Evolutionary conservation across 2,888 invertebrate genomes (phyloP).

Genomic region (Phyllotreta cruciferae): DNA sequence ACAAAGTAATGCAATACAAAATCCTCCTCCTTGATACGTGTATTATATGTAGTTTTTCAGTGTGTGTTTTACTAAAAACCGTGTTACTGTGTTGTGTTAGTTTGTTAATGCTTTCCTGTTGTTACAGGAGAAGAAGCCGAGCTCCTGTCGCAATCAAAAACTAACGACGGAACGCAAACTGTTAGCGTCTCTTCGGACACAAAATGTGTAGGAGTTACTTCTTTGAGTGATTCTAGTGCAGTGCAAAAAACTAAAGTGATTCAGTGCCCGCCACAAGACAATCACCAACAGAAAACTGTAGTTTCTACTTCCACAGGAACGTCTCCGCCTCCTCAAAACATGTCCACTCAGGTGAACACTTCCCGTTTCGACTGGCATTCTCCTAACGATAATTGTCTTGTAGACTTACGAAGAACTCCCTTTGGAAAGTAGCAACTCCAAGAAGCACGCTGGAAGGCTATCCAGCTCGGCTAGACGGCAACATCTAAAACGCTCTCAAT

Average conservation of each 20-base stretch:
- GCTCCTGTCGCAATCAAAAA: constrained; percentile 33
- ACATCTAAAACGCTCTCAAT: constrained; percentile 55
- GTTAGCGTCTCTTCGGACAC: constrained; percentile 38
- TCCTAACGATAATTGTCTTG: background rate
- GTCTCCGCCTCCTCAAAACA: constrained; percentile 86
- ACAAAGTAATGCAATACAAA: constrained; percentile 37
- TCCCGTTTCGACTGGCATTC: background rate
- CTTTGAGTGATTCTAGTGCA: constrained; percentile 40
- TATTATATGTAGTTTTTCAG: constrained; percentile 42
- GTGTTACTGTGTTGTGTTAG: constrained; percentile 37
- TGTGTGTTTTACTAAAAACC: constrained; percentile 45
- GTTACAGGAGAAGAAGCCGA: constrained; percentile 52
- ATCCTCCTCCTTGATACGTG: constrained; percentile 38
- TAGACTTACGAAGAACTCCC: constrained; percentile 65
- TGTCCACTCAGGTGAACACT: constrained; percentile 74
- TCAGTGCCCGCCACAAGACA: constrained; percentile 35
- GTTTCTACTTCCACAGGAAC: constrained; percentile 73
- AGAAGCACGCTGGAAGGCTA: constrained; percentile 39
- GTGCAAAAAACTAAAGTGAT: constrained; percentile 26
- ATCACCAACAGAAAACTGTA: constrained; percentile 37
- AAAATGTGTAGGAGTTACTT: constrained; percentile 31
- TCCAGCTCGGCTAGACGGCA: constrained; percentile 20
- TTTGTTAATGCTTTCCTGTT: constrained; percentile 47
- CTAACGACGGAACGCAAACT: constrained; percentile 35
- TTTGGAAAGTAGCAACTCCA: constrained; percentile 29